Evolutionary conservation across 2,797 vertebrate species (phyloP).

Genomic region (Coluber constrictor): DNA sequence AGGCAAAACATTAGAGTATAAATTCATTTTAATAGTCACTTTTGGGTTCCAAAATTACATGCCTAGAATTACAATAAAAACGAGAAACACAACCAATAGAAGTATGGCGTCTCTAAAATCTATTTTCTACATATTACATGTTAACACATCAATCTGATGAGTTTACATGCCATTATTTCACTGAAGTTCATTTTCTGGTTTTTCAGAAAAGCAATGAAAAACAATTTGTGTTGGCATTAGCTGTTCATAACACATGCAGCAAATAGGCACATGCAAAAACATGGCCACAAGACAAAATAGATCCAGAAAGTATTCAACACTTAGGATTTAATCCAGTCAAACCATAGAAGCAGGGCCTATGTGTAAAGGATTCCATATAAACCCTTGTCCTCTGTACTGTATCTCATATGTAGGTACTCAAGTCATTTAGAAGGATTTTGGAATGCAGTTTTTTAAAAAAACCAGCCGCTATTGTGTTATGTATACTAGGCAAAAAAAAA

Average conservation of each 20-base stretch:
- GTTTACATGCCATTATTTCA: constrained; percentile 59
- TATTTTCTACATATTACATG: constrained; percentile 63
- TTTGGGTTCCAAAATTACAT: constrained; percentile 61
- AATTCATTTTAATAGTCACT: constrained; percentile 64
- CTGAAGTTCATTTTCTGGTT: constrained; percentile 65
- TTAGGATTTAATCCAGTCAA: not conserved
- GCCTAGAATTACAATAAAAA: constrained; percentile 61
- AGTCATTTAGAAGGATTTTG: not conserved
- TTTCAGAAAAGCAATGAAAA: constrained; percentile 60
- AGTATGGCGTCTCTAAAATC: constrained; percentile 65
- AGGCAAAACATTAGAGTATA: constrained; percentile 68
- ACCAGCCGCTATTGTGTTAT: constrained; percentile 50
- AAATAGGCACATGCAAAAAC: constrained; percentile 71
- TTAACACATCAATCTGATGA: constrained; percentile 63
- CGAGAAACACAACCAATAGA: constrained; percentile 61
- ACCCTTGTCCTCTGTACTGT: not conserved
- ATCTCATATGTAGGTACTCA: not conserved
- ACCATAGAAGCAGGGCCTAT: not conserved
- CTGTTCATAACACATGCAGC: constrained; percentile 71
- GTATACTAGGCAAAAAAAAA: constrained; percentile 58
- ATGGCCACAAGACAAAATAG: constrained; percentile 61
- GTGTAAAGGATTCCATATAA: not conserved
- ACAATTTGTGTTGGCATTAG: constrained; percentile 55
- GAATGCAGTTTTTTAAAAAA: constrained; percentile 50
- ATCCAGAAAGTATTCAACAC: constrained; percentile 59